Base-by-base conservation (phyloP, 2,113 vertebrate species). In the Indicator indicator region DNA sequence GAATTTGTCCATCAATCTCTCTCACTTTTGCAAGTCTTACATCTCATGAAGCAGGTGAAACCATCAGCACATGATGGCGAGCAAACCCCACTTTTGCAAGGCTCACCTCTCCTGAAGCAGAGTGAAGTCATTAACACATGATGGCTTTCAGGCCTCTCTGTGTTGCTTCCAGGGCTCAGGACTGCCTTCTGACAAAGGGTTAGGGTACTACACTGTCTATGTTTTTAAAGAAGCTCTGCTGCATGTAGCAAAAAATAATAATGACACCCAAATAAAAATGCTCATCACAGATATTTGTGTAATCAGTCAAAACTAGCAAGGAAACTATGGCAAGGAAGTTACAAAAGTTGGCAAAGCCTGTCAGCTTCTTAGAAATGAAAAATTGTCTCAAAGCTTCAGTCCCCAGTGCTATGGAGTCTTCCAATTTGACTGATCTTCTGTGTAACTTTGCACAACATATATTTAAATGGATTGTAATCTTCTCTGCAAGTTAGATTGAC, bases 1-100 rank as follows among this genome's bases (percentile, higher is more conserved):
- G 86, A 81, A 88, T 89, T 89, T 89, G 75, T 86, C 65, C 91
- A 86, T 93, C 95, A 89, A 84, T 94, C 91, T 95, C 24, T 86
- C 58, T 89, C 78, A 82, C 75, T 91, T 94, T 88, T 67, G 46
- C 36, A 63, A 85, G 82, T 63, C 58, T 80, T 85, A 54, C n/a
- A 83, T 42, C 48, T 71, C 82, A 68, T 79, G 87, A 94, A 92
- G 68, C 1, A 0, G 38, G 52, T 59, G 38, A 92, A 93, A 86
- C 71, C 81, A 73, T 62, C 86, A 93, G 58, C 30, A 85, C 56
- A 63, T 9, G 14, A 71, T 56, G 28, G 42, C 20, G 12, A 52
- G 50, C 50, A 52, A 52, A 52, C 81, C 58, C 88, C 78, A 82
- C 78, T 89, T 94, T 88, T 64, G 46, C 36, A 59, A 85, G 82